Evolutionary conservation across 1,140 invertebrate genomes (phyloP).

Genomic region (Tetranychus urticae): DNA sequence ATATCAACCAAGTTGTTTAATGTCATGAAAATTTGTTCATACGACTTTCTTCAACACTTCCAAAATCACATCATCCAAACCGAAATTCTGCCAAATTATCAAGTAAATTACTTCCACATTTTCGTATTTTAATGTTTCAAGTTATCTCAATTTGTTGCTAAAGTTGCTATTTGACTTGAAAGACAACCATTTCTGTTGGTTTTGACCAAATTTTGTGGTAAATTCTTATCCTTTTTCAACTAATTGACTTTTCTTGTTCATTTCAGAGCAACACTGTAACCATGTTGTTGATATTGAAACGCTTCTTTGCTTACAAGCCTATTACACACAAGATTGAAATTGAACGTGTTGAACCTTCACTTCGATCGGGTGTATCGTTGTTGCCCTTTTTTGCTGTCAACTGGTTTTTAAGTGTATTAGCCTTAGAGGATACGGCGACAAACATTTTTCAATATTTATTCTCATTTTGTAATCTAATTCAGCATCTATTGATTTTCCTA

Average conservation of each 20-base stretch:
- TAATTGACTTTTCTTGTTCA: neutral
- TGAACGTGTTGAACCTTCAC: constrained; percentile 17
- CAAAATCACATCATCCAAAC: no score
- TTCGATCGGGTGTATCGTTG: constrained; percentile 30
- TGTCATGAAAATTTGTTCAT: no score
- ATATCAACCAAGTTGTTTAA: no score
- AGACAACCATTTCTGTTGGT: neutral
- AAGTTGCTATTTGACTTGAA: neutral
- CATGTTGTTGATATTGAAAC: constrained; percentile 19
- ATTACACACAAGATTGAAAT: constrained; percentile 13
- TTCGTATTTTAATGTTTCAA: no score
- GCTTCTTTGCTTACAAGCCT: constrained; percentile 17
- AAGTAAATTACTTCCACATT: no score
- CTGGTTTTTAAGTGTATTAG: constrained; percentile 42
- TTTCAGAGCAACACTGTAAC: constrained; percentile 23
- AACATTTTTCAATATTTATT: constrained; percentile 30
- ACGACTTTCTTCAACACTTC: no score
- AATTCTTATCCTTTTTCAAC: neutral
- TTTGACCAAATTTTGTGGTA: neutral
- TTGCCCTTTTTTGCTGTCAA: constrained; percentile 33
- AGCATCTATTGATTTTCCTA: constrained; percentile 10
- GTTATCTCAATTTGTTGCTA: no score
- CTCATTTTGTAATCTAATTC: constrained; percentile 16
- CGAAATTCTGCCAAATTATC: no score
- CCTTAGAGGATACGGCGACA: constrained; percentile 36